These are phyloP conservation scores for Harpagoxenus sublaevis DNA, from an alignment of 2,888 invertebrate genomes.

Conservation along the genomic window DNA sequence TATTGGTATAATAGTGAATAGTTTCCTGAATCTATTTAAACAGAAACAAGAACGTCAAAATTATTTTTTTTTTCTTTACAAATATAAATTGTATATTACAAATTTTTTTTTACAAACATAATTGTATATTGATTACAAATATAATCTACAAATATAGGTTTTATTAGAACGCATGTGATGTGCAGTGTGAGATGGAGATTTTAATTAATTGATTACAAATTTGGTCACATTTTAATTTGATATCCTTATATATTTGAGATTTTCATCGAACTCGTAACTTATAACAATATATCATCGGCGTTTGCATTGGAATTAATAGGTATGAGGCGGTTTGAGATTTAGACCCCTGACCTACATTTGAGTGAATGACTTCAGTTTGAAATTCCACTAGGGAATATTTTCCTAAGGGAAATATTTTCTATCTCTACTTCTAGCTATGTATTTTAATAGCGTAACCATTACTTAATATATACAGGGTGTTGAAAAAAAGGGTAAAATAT, in stretches of 20 bases:
- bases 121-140: too few species aligned
- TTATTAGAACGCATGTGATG: not conserved
- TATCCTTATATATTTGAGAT: not conserved
- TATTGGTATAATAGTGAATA: not conserved
- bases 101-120: too few species aligned
- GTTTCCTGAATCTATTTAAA: not conserved
- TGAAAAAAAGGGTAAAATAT: too few species aligned
- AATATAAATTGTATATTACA: too few species aligned
- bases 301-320: not conserved
- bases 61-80: not conserved
- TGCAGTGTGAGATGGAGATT: not conserved
- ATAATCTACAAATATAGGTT: not conserved
- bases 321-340: not conserved
- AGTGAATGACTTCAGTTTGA: not conserved
- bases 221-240: not conserved
- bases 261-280: not conserved
- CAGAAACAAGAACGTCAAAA: not conserved
- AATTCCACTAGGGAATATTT: not conserved
- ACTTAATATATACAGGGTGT: not conserved
- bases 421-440: conserved; percentile 11
- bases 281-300: not conserved
- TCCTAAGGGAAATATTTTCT: not conserved
- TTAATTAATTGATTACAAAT: not conserved
- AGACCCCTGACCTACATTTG: conserved; percentile 9
- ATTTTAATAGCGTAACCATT: not conserved